Evolutionary conservation across 64 coral and sea anemone species (phyloP), one percentile per base, ranked within the genome.

Genomic region (Trachythela sp.): DNA sequence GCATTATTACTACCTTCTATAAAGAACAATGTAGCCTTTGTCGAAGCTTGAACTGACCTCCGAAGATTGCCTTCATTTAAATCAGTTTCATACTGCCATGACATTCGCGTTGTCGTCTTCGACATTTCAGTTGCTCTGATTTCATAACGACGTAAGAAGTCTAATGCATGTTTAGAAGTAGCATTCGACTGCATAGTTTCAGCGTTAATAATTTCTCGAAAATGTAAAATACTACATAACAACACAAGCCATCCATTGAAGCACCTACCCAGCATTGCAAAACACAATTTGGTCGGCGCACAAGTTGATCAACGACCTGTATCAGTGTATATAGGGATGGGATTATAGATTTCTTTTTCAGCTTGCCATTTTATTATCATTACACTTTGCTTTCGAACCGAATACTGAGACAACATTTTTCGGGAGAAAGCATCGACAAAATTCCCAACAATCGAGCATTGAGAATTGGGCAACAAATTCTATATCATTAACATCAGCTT

Each of bases 1-100:
- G 75, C 31, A 39, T 80, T 80, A 80, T 80, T 39, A 80, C 75
- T 80, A 22, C 75, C 75, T 80, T 80, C 75, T 80, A 80, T 80
- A 39, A 80, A 80, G 37, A 80, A 80, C 37, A 37, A 37, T 14
- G 75, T 80, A 20, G 75, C 75, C 35, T 80, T 80, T 30, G 75
- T 80, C 26, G 75, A 80, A 37, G 75, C 31, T 36, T 37, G 31
- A 2, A 80, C 75, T 37, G 75, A 80, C 33, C 13, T 35, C 35
- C 75, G 26, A 29, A 80, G 37, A 37, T 80, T 80, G 9, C 11
- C 75, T 37, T 80, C 37, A 8, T 39, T 80, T 34, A 80, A 30
- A 36, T 80, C 75, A 29, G 75, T 80, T 80, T 80, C 75, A 39
- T 80, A 80, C 33, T 80, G 75, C 75, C 75, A 80, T 36, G 75